Evolutionary conservation across 2,888 invertebrate genomes (phyloP), one percentile per base, ranked within the genome.

Genomic region (Elaeidobius kamerunicus): DNA sequence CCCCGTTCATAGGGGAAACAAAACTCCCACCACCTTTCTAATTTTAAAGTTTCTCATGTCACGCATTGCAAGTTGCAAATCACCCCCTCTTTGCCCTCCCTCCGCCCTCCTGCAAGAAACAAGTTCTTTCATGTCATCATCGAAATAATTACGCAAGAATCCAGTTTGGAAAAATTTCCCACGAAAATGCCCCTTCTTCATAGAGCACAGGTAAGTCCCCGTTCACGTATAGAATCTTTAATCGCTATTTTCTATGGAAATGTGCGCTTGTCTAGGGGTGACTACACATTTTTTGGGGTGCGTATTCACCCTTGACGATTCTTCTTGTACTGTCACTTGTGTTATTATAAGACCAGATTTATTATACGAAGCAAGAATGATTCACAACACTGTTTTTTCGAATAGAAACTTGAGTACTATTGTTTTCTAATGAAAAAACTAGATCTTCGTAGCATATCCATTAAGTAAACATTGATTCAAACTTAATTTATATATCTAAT

Each of bases 201-300:
- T 34, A 52, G 18, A 30, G 28, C 43, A 49, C 54, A 54, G 54
- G 54, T 54, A 54, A 49, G 41, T 15, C 44, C 49, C 36, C 41
- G 27, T 14, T 47, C 43, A n/a, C n/a, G 20, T 38, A 41, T 47
- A 47, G 52, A 52, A 48, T 36, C 35, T 54, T 28, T 39, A 54
- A 54, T 49, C 54, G 44, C 27, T 41, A 43, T 49, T 54, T 48
- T 54, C 54, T 54, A 54, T 54, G 49, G 49, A 49, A 54, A 49
- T 49, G 45, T 43, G 36, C 23, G 27, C 32, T 36, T 30, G 34
- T 44, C 44, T 49, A 44, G 48, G 48, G 54, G 54, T 42, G 43
- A 42, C 19, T 42, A 20, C 30, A 39, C 35, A 19, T 38, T 54
- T 48, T 44, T 30, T 42, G 54, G 53, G 54, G 54, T 48, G 54